Evolutionary conservation across 1,140 invertebrate genomes (phyloP).

Genomic region (Bombus huntii): DNA sequence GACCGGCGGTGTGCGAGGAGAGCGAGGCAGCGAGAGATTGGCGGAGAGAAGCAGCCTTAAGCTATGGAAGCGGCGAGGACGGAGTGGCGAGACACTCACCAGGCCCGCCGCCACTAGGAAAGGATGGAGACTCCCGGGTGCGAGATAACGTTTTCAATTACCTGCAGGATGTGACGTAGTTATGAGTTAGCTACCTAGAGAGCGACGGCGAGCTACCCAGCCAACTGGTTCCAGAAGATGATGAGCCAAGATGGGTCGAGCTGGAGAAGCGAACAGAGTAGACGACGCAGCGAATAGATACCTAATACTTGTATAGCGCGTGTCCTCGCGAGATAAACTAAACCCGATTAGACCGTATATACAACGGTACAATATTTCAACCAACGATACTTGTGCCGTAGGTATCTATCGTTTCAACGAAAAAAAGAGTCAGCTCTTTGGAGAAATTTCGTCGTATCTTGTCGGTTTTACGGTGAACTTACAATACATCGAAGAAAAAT

Average conservation of each 20-base stretch:
- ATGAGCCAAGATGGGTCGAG: conserved; percentile 76
- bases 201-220: conserved; percentile 65
- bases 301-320: conserved; percentile 71
- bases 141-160: conserved; percentile 83
- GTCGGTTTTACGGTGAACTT: neutral
- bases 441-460: conserved; percentile 4
- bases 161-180: conserved; percentile 82
- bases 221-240: conserved; percentile 73
- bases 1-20: conserved; percentile 25
- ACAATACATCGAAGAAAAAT: neutral
- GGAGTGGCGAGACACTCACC: conserved; percentile 11
- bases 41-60: conserved; percentile 55
- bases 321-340: conserved; percentile 76
- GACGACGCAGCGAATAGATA: conserved; percentile 48
- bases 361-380: neutral
- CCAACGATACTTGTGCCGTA: neutral
- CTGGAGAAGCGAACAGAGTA: conserved; percentile 29
- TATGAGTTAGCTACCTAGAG: conserved; percentile 80
- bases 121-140: conserved; percentile 74
- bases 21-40: conserved; percentile 24
- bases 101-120: conserved; percentile 58
- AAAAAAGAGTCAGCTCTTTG: neutral
- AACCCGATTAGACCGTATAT: conserved; percentile 68
- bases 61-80: conserved; percentile 55
- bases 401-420: too few species aligned